Base-by-base conservation (phyloP, 1,140 invertebrate genomes). In the Tetranychus urticae region DNA sequence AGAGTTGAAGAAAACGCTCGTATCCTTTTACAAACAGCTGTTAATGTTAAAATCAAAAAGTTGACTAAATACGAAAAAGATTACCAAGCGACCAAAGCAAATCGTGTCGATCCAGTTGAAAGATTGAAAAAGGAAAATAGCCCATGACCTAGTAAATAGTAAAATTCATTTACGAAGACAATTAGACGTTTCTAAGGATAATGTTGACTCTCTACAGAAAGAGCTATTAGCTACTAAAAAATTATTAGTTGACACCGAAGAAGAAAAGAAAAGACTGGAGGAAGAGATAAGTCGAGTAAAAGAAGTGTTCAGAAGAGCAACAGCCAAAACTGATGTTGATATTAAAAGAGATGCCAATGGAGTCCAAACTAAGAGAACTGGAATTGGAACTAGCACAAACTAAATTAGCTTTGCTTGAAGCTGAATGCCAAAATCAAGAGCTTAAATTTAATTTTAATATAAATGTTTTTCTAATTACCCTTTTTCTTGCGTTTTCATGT, bases 11-110 rank as follows among this genome's bases (percentile, higher is more conserved):
- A 91, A 67, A 79, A 83, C 2, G 86, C 91, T 0, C 81, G 82
- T 56, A 81, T 88, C 60, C 78, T 98, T 8, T 85, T 98, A 72
- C 86, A 88, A 71, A 77, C 84, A 55, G 90, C 92, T 6, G 86
- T 88, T 67, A 82, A 81, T 67, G 79, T 90, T 52, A 97, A 94
- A 73, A 82, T 96, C 50, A 56, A 64, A 72, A 86, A 91, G 70
- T 72, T 98, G 59, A 86, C 86, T 71, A 94, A 96, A 71, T 97
- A 97, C 70, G 90, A 97, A 71, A 83, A 86, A 64, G 92, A 97
- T 70, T 98, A 88, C 74, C 72, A 80, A 62, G 74, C 80, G 23
- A 75, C 86, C 34, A 91, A 91, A 81, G 78, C 78, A 63, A 72
- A 75, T 60, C 69, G 73, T 58, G 76, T 79, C 62, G 77, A 81